Evolutionary conservation across 2,797 vertebrate genomes (phyloP).

Genomic region (Kryptolebias ocellatus): DNA sequence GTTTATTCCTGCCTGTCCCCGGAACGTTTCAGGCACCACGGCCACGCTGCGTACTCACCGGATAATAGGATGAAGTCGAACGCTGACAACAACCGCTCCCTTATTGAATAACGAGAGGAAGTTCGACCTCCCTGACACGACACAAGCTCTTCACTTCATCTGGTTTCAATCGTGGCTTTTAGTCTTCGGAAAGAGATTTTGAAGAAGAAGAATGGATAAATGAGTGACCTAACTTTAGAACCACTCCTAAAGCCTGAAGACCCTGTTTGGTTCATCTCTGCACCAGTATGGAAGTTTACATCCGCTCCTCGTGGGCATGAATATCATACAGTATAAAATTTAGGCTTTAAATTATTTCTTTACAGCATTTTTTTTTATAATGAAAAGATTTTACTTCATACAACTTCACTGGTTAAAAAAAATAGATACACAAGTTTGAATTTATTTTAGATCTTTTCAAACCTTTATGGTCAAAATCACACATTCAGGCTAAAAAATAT

Average conservation of each 20-base stretch:
- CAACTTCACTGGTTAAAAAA: too few relatives aligned
- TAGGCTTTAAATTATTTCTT: too few relatives aligned
- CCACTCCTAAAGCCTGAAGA: conserved; percentile 47
- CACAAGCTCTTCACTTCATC: conserved; percentile 72
- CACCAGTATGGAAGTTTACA: conserved; percentile 12
- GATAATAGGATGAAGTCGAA: conserved; percentile 68
- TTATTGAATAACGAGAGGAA: conserved; percentile 82
- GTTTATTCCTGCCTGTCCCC: conserved; percentile 68
- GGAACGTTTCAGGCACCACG: conserved; percentile 40
- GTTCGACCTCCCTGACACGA: conserved; percentile 69
- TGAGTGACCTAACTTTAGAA: conserved; percentile 53
- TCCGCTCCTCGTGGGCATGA: too few relatives aligned
- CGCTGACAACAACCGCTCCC: conserved; percentile 58
- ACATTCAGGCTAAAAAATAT: too few relatives aligned
- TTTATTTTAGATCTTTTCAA: too few relatives aligned
- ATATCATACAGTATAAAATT: too few relatives aligned
- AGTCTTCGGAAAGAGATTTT: conserved; percentile 43
- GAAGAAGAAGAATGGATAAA: conserved; percentile 30
- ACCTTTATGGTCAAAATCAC: too few relatives aligned
- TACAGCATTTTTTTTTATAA: too few relatives aligned
- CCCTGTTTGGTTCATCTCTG: conserved; percentile 40
- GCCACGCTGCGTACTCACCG: conserved; percentile 44
- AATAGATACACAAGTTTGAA: too few relatives aligned
- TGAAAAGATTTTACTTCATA: too few relatives aligned
- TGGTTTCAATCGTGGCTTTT: conserved; percentile 73